phyloP scores from a whole-genome alignment of 2,888 invertebrate species.

The Norana najaformis region DNA sequence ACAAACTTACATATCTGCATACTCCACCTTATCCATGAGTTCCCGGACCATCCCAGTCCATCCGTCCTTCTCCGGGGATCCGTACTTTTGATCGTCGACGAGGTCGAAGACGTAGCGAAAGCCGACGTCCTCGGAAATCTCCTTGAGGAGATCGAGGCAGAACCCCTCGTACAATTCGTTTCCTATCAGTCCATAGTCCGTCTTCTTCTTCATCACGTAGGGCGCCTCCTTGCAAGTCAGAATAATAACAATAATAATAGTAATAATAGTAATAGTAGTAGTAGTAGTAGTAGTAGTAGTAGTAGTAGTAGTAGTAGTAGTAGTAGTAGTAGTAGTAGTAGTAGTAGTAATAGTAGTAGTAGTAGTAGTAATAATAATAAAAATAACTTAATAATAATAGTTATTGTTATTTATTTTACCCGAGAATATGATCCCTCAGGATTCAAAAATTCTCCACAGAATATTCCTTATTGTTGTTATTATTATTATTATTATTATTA shows the following conservation, averaged over 20 bases:
- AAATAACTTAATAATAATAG: neutral
- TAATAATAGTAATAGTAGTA: neutral
- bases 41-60: constrained; percentile 68
- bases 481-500: too few relatives aligned
- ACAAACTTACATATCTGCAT: neutral
- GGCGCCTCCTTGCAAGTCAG: constrained; percentile 58
- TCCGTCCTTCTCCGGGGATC: constrained; percentile 63
- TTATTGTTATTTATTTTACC: too few relatives aligned
- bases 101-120: constrained; percentile 72
- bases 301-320: neutral
- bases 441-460: too few relatives aligned
- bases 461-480: too few relatives aligned
- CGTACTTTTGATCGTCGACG: constrained; percentile 60
- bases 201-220: constrained; percentile 66
- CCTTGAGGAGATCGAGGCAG: constrained; percentile 82
- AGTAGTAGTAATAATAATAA: neutral
- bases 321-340: neutral
- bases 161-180: constrained; percentile 73
- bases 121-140: constrained; percentile 76
- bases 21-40: constrained; percentile 62
- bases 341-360: neutral
- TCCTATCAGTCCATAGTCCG: constrained; percentile 72
- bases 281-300: neutral
- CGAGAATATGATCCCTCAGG: too few relatives aligned
- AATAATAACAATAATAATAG: neutral